A percentile compares a stretch with the other conserved stretches of the same genome.
Evolutionary conservation across 23 tunicate genomes (phyloP).

Genomic region (Diplosoma virens): DNA sequence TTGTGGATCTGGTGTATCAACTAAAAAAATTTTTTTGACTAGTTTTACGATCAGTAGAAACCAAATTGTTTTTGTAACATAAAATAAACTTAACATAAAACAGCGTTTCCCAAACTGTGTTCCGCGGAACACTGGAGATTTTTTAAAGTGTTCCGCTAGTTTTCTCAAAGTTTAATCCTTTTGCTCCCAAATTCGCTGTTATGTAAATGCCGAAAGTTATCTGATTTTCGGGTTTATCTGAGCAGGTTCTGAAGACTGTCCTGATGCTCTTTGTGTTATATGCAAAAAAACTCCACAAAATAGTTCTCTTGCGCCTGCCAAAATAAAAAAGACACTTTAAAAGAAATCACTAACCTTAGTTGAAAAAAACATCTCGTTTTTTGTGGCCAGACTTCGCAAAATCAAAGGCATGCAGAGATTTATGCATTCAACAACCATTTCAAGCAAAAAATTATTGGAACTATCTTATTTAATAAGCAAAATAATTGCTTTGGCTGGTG

Average conservation of each 20-base stretch:
- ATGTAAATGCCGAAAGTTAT: neutral
- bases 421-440: neutral
- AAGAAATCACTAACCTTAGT: neutral
- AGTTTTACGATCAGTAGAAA: too few species aligned
- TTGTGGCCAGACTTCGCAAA: neutral
- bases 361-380: too few species aligned
- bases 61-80: too few species aligned
- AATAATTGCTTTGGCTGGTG: neutral
- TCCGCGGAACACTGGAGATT: too few species aligned
- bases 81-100: too few species aligned
- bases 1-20: constrained; percentile 45
- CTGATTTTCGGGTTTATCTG: neutral
- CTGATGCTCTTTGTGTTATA: neutral
- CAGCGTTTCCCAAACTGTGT: too few species aligned
- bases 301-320: neutral
- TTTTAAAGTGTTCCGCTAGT: too few species aligned
- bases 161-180: too few species aligned
- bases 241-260: neutral
- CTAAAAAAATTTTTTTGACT: constrained; percentile 10
- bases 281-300: neutral
- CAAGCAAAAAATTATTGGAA: neutral
- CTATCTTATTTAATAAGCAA: neutral
- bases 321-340: neutral
- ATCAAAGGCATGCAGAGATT: neutral
- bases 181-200: too few species aligned